phyloP scores from a whole-genome alignment of 2,113 vertebrate genomes.

The Oxyura jamaicensis region DNA sequence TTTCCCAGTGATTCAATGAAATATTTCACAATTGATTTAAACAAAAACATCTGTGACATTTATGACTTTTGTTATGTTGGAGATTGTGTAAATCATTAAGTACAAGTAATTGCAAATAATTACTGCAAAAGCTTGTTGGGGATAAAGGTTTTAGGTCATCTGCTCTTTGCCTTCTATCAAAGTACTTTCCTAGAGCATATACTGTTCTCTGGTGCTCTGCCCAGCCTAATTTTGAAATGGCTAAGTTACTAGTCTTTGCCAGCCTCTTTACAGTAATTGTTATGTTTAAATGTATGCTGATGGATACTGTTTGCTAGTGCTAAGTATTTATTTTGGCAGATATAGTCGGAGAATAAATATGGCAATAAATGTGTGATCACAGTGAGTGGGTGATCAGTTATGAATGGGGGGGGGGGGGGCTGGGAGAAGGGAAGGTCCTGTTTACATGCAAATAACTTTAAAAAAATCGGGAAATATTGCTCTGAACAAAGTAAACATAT shows the following conservation, averaged over 20 bases:
- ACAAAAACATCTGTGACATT: neutral
- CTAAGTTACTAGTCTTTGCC: neutral
- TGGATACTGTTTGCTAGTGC: neutral
- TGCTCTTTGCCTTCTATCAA: neutral
- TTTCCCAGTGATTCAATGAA: neutral
- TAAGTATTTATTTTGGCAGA: conserved; percentile 23
- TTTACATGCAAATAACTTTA: conserved; percentile 8
- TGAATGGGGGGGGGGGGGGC: neutral
- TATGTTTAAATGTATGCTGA: neutral
- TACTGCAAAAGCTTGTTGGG: neutral
- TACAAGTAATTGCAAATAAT: neutral
- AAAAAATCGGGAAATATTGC: neutral
- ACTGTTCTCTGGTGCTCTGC: neutral
- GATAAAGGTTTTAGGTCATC: neutral
- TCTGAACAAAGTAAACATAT: neutral
- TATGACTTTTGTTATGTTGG: neutral
- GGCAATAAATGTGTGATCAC: neutral
- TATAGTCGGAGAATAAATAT: neutral
- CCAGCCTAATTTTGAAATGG: neutral
- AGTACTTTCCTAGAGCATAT: neutral
- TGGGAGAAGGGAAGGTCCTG: neutral
- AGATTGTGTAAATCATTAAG: neutral
- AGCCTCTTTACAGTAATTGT: neutral
- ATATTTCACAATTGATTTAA: neutral
- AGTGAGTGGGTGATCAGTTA: neutral